Percentiles rank a stretch among this genome's conserved stretches.
These are phyloP conservation scores for Salvelinus sp. DNA, from an alignment of 2,113 vertebrate genomes.

Conservation along the genomic window DNA sequence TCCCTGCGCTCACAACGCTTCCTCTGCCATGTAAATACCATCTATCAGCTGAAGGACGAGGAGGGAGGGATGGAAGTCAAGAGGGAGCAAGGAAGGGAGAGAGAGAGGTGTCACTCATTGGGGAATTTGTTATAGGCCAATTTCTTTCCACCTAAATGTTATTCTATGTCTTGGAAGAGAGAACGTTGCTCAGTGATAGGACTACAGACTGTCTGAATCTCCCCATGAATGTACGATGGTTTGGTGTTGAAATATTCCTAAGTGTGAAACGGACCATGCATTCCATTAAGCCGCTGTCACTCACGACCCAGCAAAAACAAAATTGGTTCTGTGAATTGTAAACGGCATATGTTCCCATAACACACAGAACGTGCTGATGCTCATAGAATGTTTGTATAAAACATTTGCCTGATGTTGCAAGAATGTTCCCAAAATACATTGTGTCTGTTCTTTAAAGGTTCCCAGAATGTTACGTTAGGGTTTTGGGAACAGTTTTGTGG, in stretches of 20 bases:
- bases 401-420: no score
- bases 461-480: no score
- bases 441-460: no score
- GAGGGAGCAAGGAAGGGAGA: not conserved
- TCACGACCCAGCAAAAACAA: constrained; percentile 27
- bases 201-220: constrained; percentile 40
- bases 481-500: no score
- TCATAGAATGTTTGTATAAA: no score
- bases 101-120: not conserved
- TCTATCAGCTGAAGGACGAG: constrained; percentile 69
- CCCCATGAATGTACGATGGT: not conserved
- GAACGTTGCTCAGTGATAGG: constrained; percentile 30
- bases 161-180: not conserved
- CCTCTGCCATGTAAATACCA: constrained; percentile 79
- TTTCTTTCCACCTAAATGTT: not conserved
- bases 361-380: no score
- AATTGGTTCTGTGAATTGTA: no score
- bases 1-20: constrained; percentile 70
- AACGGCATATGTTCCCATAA: no score
- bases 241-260: constrained; percentile 45
- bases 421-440: no score
- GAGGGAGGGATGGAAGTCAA: constrained; percentile 6
- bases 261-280: constrained; percentile 52
- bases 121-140: no score
- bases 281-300: constrained; percentile 51